These are phyloP conservation scores for Dioctria rufipes DNA, from an alignment of 2,888 invertebrate genomes.

Conservation along the genomic window DNA sequence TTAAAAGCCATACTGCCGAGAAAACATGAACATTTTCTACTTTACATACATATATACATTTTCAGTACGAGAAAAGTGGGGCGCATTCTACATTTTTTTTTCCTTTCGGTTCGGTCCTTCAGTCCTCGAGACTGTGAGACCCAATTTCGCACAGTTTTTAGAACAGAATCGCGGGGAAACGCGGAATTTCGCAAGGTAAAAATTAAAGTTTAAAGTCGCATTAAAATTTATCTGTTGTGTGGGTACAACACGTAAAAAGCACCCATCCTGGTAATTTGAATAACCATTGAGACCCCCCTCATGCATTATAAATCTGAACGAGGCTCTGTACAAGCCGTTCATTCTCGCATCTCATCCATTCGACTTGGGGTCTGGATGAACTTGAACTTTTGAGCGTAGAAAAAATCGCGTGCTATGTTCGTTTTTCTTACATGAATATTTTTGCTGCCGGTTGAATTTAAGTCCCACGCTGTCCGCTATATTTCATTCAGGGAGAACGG, in stretches of 20 bases:
- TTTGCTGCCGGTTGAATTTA: not conserved
- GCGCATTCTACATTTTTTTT: not conserved
- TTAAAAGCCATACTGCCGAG: conserved; percentile 34
- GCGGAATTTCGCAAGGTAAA: conserved; percentile 31
- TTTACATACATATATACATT: not conserved
- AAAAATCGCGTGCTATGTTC: conserved; percentile 34
- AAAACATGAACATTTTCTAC: conserved; percentile 28
- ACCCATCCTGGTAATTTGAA: conserved; percentile 48
- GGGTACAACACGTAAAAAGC: conserved; percentile 30
- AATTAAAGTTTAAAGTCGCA: conserved; percentile 46
- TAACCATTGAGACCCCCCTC: conserved; percentile 44
- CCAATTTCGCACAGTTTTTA: conserved; percentile 29
- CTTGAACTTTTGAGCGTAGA: conserved; percentile 25
- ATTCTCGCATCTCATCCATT: conserved; percentile 18
- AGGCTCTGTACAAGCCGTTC: conserved; percentile 38
- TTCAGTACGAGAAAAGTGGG: conserved; percentile 26
- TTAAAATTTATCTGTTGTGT: conserved; percentile 43
- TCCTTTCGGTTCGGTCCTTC: not conserved
- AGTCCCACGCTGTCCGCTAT: conserved; percentile 7
- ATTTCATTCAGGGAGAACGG: not conserved
- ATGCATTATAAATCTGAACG: conserved; percentile 49
- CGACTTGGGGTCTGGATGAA: not conserved
- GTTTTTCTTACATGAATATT: conserved; percentile 13
- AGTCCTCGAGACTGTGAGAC: conserved; percentile 44
- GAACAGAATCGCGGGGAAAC: not conserved